Evolutionary conservation across 2,113 vertebrate genomes (phyloP).

Genomic region (Okapia johnstoni): DNA sequence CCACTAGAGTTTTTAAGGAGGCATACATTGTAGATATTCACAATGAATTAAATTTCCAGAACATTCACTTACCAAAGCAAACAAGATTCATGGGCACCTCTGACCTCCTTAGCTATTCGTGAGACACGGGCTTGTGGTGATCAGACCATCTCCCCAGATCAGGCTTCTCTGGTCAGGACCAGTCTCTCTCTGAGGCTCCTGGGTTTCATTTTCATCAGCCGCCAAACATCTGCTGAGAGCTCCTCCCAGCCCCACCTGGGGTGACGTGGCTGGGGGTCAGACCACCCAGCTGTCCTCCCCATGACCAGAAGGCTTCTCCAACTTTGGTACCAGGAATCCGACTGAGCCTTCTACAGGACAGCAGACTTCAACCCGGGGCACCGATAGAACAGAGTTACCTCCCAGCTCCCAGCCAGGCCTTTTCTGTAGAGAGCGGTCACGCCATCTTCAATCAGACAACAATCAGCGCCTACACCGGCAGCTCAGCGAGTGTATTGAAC

Average conservation of each 20-base stretch:
- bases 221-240: not conserved
- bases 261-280: not conserved
- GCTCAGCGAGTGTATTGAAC: fast-evolving
- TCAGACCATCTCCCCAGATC: not conserved
- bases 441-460: fast-evolving
- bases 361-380: not conserved
- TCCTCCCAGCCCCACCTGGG: no score
- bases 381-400: fast-evolving
- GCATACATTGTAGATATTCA: fast-evolving
- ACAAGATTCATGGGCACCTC: fast-evolving
- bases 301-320: not conserved
- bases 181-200: not conserved
- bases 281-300: not conserved
- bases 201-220: not conserved
- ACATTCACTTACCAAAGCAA: no score
- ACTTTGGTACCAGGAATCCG: not conserved
- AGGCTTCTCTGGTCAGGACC: not conserved
- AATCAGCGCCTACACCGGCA: fast-evolving
- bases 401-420: fast-evolving
- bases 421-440: fast-evolving
- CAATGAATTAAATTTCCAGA: not conserved
- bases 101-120: not conserved
- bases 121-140: fast-evolving
- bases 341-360: fast-evolving
- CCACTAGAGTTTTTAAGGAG: not conserved